Evolutionary conservation across 2,888 invertebrate species (phyloP), one percentile per base, ranked within the genome.

Genomic region (Macrophya alboannulata): DNA sequence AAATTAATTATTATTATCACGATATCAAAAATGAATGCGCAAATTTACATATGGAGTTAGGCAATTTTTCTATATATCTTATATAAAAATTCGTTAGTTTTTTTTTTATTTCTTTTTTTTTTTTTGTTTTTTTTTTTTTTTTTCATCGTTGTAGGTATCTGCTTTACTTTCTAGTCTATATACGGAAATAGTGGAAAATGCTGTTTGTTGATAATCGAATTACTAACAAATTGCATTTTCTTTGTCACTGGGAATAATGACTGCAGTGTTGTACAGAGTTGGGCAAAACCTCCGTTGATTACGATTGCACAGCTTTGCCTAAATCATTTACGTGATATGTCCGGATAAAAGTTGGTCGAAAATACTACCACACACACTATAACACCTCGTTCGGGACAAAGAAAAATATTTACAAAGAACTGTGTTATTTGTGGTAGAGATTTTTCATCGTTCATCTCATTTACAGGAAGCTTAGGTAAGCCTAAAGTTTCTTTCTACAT

Each of bases 1-100:
- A 90, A 90, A 90, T 89, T 89, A 90, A 72, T 90, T 89, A 89
- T 84, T 83, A 87, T 87, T 88, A 89, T 84, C 74, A 72, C 65
- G 51, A 82, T 72, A 77, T 65, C 76, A 83, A 71, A 83, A 71
- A 71, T 68, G 83, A 71, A 83, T 68, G 83, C 83, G 83, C 83
- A 83, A 83, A 83, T 83, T 83, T 83, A 71, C 83, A 83, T n/a
- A n/a, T 68, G 83, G n/a, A 31, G 6, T 10, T 83, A 83, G 83
- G 68, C 83, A 48, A 68, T 31, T 83, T 65, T 82, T 81, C 31
- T 37, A 25, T 51, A 71, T 83, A 15, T 68, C n/a, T n/a, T n/a
- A n/a, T 48, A 83, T 37, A 12, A 37, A 45, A 71, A 71, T 21
- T 25, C 37, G 21, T 31, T 17, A 81, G 37, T 31, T 68, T 15